Conservation (phyloP, 2,888 invertebrate genomes). For the Sturmia bella region DNA sequence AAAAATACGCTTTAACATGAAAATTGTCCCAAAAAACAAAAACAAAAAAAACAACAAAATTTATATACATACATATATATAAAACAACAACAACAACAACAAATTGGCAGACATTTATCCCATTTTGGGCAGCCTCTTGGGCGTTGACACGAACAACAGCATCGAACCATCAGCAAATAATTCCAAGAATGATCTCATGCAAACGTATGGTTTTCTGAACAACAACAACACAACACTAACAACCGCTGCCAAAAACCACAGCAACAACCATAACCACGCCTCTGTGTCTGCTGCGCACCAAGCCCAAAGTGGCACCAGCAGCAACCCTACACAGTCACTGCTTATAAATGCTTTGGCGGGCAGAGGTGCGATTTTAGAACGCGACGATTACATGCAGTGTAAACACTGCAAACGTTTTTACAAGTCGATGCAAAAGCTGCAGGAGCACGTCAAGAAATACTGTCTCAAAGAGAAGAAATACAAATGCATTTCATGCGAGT, state of each 20-base stretch:
- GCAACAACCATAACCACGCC: slow-evolving; percentile 41
- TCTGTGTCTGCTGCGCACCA: background rate
- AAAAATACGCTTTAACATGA: background rate
- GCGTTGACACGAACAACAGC: slow-evolving; percentile 78
- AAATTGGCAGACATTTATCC: slow-evolving; percentile 79
- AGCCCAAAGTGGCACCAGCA: background rate
- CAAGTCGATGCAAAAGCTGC: slow-evolving; percentile 79
- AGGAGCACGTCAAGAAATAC: slow-evolving; percentile 81
- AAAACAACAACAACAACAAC: slow-evolving; percentile 37
- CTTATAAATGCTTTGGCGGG: slow-evolving; percentile 58
- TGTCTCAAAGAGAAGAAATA: slow-evolving; percentile 81
- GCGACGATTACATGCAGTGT: slow-evolving; percentile 79
- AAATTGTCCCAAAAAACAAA: background rate
- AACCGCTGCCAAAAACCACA: slow-evolving; percentile 32
- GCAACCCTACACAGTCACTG: slow-evolving; percentile 36
- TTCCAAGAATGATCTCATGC: slow-evolving; percentile 72
- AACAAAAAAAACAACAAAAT: no score
- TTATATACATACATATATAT: no score
- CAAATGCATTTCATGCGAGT: slow-evolving; percentile 80
- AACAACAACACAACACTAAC: slow-evolving; percentile 72
- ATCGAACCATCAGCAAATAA: slow-evolving; percentile 69
- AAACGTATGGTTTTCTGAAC: slow-evolving; percentile 73
- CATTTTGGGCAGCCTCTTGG: slow-evolving; percentile 80
- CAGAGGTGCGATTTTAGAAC: slow-evolving; percentile 64
- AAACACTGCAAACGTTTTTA: slow-evolving; percentile 81